Evolutionary conservation across 2,797 vertebrate species (phyloP), one percentile per base, ranked within the genome.

Genomic region (Phyllotis vaccarum): DNA sequence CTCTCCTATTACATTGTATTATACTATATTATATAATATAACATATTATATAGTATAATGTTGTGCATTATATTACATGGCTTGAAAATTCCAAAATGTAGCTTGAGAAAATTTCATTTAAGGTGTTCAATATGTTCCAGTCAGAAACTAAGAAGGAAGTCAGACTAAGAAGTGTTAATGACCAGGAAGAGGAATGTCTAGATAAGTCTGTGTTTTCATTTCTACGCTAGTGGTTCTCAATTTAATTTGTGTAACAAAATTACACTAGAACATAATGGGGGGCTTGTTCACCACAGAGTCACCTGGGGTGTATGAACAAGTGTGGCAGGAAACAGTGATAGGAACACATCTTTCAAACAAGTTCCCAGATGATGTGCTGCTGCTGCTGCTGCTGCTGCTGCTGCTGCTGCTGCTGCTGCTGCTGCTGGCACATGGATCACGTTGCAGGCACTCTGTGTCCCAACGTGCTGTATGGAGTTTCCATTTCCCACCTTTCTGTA

Each of bases 381-480:
- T 16, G n/a, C n/a, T n/a, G n/a, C n/a, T n/a, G n/a, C n/a, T n/a
- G n/a, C n/a, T n/a, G 17, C 37, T 7, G 34, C 58, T 7, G 19
- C 5, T 22, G 17, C 56, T 58, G 56, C 19, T 58, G 2, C n/a
- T n/a, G 17, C 37, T 7, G 34, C 58, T 7, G 19, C 5, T 22
- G 17, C 56, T 58, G 56, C 19, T 58, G 2, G 2, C 11, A 0
- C 3, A 11, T 12, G 11, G 12, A 1, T 8, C 24, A 29, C 56
- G 3, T 5, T 6, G 11, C 17, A 31, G 34, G 49, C 66, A 3
- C 10, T 19, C 29, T 17, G 5, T 68, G 10, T 37, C 14, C 27
- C 21, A 31, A 9, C 8, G 3, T 13, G 22, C 3, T 31, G 2
- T 34, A 0, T 11, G 24, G 0, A 2, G 1, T 43, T 13, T 43